Conservation (phyloP, 2,113 vertebrate species). For the Thamnophis sirtalis region DNA sequence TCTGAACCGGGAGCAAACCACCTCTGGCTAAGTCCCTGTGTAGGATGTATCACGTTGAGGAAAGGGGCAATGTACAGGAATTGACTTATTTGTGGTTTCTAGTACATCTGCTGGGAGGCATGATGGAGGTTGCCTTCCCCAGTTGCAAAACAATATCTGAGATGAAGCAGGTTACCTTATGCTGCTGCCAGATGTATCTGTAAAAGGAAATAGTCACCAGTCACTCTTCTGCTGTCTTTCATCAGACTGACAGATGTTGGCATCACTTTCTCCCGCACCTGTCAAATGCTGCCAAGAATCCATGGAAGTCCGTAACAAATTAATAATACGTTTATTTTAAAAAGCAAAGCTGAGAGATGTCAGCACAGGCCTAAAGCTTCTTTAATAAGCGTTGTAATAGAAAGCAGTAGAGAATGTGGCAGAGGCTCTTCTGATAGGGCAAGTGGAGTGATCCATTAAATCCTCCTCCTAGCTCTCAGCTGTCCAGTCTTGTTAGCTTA, state of each 20-base stretch:
- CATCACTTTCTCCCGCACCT: neutral
- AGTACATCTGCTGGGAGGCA: neutral
- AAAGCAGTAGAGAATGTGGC: neutral
- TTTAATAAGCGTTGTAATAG: neutral
- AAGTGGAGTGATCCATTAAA: slow-evolving; percentile 14
- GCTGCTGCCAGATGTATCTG: neutral
- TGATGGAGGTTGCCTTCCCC: neutral
- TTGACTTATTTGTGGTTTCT: neutral
- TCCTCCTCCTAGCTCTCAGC: slow-evolving; percentile 10
- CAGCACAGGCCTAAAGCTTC: neutral
- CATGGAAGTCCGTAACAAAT: neutral
- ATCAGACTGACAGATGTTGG: neutral
- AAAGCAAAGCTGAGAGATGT: neutral
- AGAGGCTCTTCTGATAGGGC: neutral
- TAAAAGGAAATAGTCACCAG: neutral
- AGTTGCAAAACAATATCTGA: slow-evolving; percentile 1
- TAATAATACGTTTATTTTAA: neutral
- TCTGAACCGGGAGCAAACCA: too few species aligned
- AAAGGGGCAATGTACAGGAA: neutral
- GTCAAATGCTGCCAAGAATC: neutral
- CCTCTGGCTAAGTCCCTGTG: neutral
- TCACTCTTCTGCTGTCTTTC: neutral
- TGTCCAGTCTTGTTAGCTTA: slow-evolving; percentile 6
- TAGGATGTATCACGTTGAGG: neutral
- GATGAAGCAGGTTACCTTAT: neutral